A percentile compares a stretch with the other conserved stretches of the same genome.
Conservation (phyloP, 1,140 invertebrate species). For the Heterodera schachtii region DNA sequence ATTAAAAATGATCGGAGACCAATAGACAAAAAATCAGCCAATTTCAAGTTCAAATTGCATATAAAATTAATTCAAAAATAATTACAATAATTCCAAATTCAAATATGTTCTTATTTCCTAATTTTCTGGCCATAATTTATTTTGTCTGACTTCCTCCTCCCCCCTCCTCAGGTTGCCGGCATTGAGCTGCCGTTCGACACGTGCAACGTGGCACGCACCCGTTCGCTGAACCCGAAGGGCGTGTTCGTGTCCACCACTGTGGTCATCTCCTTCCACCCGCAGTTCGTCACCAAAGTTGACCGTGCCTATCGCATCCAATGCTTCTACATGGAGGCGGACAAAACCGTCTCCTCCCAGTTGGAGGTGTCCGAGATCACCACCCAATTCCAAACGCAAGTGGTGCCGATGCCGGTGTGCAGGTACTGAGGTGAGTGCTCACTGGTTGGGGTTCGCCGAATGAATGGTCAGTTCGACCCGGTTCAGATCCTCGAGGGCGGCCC, state of each 20-base stretch:
- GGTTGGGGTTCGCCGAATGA: too few relatives aligned
- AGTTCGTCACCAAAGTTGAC: slow-evolving; percentile 66
- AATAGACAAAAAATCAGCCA: too few relatives aligned
- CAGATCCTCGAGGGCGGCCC: slow-evolving; percentile 65
- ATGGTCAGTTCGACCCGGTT: background rate
- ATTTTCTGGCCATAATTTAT: too few relatives aligned
- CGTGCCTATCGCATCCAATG: slow-evolving; percentile 65
- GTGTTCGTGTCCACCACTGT: slow-evolving; percentile 65
- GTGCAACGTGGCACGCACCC: slow-evolving; percentile 65
- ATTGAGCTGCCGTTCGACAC: slow-evolving; percentile 65
- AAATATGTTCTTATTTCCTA: too few relatives aligned
- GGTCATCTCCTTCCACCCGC: slow-evolving; percentile 65
- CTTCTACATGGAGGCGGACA: slow-evolving; percentile 67
- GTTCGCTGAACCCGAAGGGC: slow-evolving; percentile 63
- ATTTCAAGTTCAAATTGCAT: too few relatives aligned
- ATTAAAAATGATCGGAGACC: background rate
- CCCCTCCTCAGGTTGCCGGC: slow-evolving; percentile 51
- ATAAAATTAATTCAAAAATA: too few relatives aligned
- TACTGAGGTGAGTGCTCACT: slow-evolving; percentile 53
- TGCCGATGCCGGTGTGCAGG: slow-evolving; percentile 64
- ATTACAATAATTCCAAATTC: too few relatives aligned
- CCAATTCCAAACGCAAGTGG: slow-evolving; percentile 64
- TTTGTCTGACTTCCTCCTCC: too few relatives aligned
- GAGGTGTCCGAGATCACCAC: slow-evolving; percentile 65
- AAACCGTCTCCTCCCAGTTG: slow-evolving; percentile 62